Evolutionary conservation across 2,797 vertebrate genomes (phyloP), one percentile per base, ranked within the genome.

Genomic region (Rhinatrema bivittatum): DNA sequence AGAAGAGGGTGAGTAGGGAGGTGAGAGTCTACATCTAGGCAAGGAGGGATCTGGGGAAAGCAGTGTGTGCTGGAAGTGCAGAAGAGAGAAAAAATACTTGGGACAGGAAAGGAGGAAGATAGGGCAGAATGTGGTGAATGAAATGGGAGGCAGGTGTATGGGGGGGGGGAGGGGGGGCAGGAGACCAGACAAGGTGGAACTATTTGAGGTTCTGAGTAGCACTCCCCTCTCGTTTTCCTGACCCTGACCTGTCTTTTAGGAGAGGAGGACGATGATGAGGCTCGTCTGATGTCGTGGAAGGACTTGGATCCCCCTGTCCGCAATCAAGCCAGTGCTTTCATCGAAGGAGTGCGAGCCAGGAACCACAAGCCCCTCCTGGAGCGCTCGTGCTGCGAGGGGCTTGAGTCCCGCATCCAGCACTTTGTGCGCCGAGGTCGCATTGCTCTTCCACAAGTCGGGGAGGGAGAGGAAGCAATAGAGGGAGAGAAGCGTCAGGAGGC

Each of bases 351-450:
- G 50, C 80, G 70, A 51, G 85, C 83, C 25, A 89, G 65, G 9
- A 87, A 78, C 8, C 97, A 98, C 64, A 83, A 81, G 5, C 88
- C 87, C 0, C 48, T 98, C 40, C 76, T 97, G 67, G 78, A 91
- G 31, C 87, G 95, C 3, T 91, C 89, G 0, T 72, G 82, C 35
- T 96, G 94, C 16, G 84, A 94, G 68, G 93, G 88, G 36, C 65
- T 98, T 64, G 92, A 97, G 66, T 89, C 90, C 5, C 78, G 90
- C 30, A 94, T 97, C 45, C 77, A 86, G 24, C 93, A 93, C 49
- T 96, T 89, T 33, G 85, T 94, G 29, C 87, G 77, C 15, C 81
- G 90, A 64, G 94, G 95, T 24, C 73, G 82, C 19, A 71, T 84
- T 3, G 51, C 65, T 0, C 29, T 46, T 5, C 62, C 68, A 20